phyloP scores from a whole-genome alignment of 2,888 invertebrate genomes.

The Autographa gamma region DNA sequence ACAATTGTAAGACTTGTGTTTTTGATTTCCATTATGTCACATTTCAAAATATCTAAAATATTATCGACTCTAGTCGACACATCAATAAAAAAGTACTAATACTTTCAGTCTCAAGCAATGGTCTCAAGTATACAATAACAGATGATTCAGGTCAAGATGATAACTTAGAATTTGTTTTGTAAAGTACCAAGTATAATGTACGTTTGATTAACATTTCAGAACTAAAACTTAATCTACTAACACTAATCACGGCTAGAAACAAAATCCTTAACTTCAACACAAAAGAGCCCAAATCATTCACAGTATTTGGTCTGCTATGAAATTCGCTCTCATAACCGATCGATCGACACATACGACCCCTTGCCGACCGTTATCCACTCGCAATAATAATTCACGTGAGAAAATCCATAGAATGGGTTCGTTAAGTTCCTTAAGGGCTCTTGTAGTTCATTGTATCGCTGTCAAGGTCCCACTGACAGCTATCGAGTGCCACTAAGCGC shows the following conservation, averaged over 20 bases:
- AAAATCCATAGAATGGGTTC: slow-evolving; percentile 86
- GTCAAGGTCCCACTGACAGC: slow-evolving; percentile 76
- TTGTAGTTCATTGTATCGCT: slow-evolving; percentile 78
- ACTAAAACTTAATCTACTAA: too few relatives aligned
- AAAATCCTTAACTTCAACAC: background rate
- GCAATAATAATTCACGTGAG: slow-evolving; percentile 82
- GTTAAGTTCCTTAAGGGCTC: slow-evolving; percentile 85
- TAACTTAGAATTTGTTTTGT: too few relatives aligned
- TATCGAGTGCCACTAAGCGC: slow-evolving; percentile 70
- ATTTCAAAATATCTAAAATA: too few relatives aligned
- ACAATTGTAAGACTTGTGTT: too few relatives aligned
- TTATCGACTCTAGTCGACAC: too few relatives aligned
- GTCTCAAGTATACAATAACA: too few relatives aligned
- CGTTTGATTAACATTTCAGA: too few relatives aligned
- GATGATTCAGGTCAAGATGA: too few relatives aligned
- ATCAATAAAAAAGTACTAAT: too few relatives aligned
- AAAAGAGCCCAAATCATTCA: background rate
- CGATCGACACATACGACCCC: slow-evolving; percentile 53
- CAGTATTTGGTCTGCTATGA: slow-evolving; percentile 11
- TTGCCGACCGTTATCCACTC: slow-evolving; percentile 52
- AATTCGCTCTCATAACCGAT: slow-evolving; percentile 44
- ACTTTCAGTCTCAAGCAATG: too few relatives aligned
- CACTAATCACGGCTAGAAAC: background rate
- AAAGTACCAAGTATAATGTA: too few relatives aligned
- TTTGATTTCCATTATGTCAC: too few relatives aligned